These are phyloP conservation scores for Dryadula phaetusa DNA, from an alignment of 2,888 invertebrate genomes.

Conservation along the genomic window DNA sequence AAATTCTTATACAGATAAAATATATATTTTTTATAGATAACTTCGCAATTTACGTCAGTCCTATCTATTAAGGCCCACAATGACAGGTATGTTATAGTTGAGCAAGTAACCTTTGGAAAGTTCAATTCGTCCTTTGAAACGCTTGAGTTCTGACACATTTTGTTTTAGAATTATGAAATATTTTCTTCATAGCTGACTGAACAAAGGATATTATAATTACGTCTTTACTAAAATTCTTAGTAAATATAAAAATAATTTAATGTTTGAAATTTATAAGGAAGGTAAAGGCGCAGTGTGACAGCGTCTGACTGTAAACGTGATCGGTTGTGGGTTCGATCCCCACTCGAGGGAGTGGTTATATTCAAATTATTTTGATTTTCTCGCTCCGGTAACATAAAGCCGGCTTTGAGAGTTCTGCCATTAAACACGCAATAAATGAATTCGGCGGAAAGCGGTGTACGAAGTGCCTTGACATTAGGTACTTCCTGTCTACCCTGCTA, in stretches of 20 bases:
- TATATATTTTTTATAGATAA: no score
- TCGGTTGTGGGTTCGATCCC: not conserved
- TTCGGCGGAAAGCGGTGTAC: no score
- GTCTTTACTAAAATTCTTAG: no score
- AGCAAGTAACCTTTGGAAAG: conserved; percentile 25
- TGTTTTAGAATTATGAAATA: conserved; percentile 2
- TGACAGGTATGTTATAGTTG: conserved; percentile 21
- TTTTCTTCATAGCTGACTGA: not conserved
- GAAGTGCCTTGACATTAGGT: no score
- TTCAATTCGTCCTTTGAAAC: conserved; percentile 11
- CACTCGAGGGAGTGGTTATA: not conserved
- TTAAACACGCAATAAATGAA: no score
- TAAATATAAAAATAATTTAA: no score
- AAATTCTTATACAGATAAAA: no score
- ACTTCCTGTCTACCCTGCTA: no score
- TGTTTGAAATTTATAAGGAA: no score
- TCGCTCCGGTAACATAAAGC: no score
- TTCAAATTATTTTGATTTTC: no score
- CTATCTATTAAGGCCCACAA: not conserved
- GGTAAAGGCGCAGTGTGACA: not conserved
- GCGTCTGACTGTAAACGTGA: not conserved
- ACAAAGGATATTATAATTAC: not conserved
- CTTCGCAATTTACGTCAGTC: not conserved
- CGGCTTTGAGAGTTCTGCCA: no score
- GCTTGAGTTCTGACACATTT: conserved; percentile 12